Base-by-base conservation (phyloP, 1,140 invertebrate genomes). In the Drosophila cardini region DNA sequence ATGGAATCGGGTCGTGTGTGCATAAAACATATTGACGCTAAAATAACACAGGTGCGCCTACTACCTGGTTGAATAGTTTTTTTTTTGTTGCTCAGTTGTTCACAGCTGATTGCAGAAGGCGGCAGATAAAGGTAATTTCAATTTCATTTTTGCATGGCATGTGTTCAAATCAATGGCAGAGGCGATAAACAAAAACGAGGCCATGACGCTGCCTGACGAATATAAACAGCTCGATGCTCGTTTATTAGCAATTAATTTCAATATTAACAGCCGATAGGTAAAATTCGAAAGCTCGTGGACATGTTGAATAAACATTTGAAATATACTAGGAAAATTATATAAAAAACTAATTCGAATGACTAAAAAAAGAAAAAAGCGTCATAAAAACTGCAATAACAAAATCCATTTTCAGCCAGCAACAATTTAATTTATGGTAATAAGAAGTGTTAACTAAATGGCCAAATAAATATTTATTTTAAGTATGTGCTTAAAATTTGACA, bases 231-330 rank as follows among this genome's bases (percentile, higher is more conserved):
- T 5, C 53, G 65, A 48, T 70, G 80, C 53, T 65, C 57, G 76
- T 89, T 84, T 83, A 83, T 80, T 74, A 72, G 67, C 80, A 87
- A 87, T 89, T 87, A 87, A 89, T 87, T 84, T 89, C 69, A 80
- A 84, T 87, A 86, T 76, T 69, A 76, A 72, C 53, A 45, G 63
- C 46, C 57, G 34, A 80, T 69, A 72, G 71, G 72, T 74, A 84
- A 70, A 81, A 65, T 46, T 65, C 38, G 53, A 65, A 46, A 69
- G 40, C 78, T 64, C 72, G 78, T 87, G 83, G 83, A 73, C 71
- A 73, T 62, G 57, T 48, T 76, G 60, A 69, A 71, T 87, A 82
- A 85, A 85, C 78, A 77, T 53, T 61, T 21, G 4, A 26, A 43
- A 53, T 34, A 70, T 38, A 10, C 50, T 38, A 36, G n/a, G 55